A percentile compares a stretch with the other conserved stretches of the same genome.
Conservation (phyloP, 2,888 invertebrate genomes). For the Hypolimnas misippus region DNA sequence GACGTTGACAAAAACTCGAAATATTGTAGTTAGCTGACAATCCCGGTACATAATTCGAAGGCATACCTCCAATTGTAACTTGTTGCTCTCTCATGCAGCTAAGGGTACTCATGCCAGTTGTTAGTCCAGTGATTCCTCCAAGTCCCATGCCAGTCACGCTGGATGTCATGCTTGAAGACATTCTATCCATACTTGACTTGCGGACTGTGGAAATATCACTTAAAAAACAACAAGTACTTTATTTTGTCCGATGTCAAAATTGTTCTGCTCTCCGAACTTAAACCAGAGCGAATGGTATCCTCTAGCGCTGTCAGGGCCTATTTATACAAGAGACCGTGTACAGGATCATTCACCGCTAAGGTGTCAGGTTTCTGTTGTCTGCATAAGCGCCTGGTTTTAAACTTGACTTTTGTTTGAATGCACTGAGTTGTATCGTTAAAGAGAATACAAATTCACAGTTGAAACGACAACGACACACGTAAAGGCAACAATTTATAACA, state of each 20-base stretch:
- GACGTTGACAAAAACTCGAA: conserved; percentile 80
- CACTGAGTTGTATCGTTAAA: conserved; percentile 60
- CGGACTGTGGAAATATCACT: conserved; percentile 65
- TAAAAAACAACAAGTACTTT: conserved; percentile 32
- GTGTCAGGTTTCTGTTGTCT: conserved; percentile 75
- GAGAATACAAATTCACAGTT: conserved; percentile 21
- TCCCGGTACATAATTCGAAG: conserved; percentile 80
- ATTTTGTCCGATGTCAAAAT: conserved; percentile 50
- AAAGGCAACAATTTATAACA: neutral
- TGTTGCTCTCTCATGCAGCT: conserved; percentile 78
- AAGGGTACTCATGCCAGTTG: conserved; percentile 74
- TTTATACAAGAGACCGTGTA: conserved; percentile 59
- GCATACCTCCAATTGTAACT: conserved; percentile 80
- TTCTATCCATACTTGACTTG: conserved; percentile 79
- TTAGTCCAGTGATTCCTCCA: conserved; percentile 75
- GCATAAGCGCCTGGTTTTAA: conserved; percentile 65
- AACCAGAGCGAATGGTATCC: conserved; percentile 77
- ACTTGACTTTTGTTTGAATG: conserved; percentile 63
- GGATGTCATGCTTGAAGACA: conserved; percentile 81
- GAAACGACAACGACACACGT: conserved; percentile 10
- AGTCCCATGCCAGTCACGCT: conserved; percentile 82
- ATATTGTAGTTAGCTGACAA: conserved; percentile 80
- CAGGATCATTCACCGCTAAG: conserved; percentile 67
- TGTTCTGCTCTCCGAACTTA: conserved; percentile 69
- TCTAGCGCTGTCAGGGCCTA: conserved; percentile 50